phyloP scores from a whole-genome alignment of 2,113 vertebrate species.

The Antechinus flavipes region DNA sequence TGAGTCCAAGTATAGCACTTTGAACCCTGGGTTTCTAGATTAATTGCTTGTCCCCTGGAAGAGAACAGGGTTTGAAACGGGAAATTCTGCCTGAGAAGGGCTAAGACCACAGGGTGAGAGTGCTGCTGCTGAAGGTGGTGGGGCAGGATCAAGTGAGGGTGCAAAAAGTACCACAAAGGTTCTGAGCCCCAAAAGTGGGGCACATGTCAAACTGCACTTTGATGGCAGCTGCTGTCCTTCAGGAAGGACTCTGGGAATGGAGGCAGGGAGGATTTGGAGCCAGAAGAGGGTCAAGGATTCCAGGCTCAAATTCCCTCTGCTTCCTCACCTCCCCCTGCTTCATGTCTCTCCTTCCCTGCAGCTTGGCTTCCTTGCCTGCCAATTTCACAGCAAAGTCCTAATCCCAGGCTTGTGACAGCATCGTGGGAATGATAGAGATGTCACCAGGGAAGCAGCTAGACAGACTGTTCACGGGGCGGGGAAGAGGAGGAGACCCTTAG shows the following conservation, averaged over 20 bases:
- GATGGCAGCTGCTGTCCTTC: not conserved
- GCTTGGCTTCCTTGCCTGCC: not conserved
- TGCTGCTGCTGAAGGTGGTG: not conserved
- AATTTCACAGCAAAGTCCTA: not conserved
- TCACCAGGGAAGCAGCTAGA: not conserved
- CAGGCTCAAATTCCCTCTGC: not conserved
- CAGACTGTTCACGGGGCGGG: conserved; percentile 41
- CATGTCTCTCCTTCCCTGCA: not conserved
- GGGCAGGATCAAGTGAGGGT: not conserved
- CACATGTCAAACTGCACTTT: not conserved
- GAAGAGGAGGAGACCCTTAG: not conserved
- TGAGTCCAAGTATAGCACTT: not conserved
- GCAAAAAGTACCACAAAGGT: not conserved
- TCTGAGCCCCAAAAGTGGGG: not conserved
- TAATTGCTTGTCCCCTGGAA: not conserved
- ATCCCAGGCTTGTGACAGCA: not conserved
- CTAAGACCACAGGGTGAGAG: not conserved
- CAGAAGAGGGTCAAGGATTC: not conserved
- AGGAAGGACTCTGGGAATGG: not conserved
- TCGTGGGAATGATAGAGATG: not conserved
- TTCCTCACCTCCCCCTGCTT: not conserved
- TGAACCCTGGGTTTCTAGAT: not conserved
- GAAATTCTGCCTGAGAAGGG: not conserved
- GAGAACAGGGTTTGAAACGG: not conserved
- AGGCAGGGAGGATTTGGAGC: not conserved